phyloP scores from a whole-genome alignment of 2,888 invertebrate genomes.

The Micoletzkya japonica region DNA sequence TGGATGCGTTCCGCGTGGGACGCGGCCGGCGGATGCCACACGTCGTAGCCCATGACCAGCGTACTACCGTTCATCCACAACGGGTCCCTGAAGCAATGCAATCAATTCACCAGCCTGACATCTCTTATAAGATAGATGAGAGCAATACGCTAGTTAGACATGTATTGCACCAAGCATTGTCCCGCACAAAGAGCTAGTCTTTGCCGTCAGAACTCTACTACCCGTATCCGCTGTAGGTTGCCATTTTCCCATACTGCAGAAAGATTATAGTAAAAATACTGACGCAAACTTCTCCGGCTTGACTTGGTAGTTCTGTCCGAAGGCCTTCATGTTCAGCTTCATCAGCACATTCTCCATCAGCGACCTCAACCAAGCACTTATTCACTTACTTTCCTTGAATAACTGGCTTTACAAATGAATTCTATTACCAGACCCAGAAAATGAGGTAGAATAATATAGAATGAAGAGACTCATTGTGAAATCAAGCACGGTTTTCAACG shows the following conservation, averaged over 20 bases:
- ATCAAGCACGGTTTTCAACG: no score
- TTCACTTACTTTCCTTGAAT: neutral
- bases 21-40: conserved; percentile 14
- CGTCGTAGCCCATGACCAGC: conserved; percentile 26
- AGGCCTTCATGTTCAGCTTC: conserved; percentile 18
- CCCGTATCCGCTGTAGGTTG: neutral
- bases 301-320: conserved; percentile 22
- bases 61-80: conserved; percentile 17
- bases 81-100: neutral
- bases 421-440: no score
- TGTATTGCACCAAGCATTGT: no score
- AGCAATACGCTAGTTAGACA: no score
- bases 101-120: no score
- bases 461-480: no score
- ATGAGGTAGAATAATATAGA: no score
- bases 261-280: neutral
- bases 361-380: neutral
- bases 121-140: no score
- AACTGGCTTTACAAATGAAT: neutral
- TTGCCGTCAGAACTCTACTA: no score
- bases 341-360: conserved; percentile 23
- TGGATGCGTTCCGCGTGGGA: conserved; percentile 2
- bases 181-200: no score
- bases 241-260: neutral
- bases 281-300: conserved; percentile 24